A percentile compares a stretch with the other conserved stretches of the same genome.
Conservation (phyloP, 2,888 invertebrate genomes). For the Cephonodes hylas region DNA sequence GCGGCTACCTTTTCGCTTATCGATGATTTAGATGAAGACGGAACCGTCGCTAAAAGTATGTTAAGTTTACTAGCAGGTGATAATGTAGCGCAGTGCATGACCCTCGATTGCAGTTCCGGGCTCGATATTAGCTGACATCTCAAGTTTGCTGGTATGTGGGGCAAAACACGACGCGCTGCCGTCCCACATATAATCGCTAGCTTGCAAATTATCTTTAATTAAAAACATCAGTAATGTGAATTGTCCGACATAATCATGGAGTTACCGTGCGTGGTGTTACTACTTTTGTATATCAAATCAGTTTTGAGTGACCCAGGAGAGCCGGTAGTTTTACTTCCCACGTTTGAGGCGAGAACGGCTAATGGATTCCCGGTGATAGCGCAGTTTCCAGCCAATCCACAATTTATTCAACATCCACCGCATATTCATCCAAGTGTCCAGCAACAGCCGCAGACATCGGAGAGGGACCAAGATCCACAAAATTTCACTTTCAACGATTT, state of each 20-base stretch:
- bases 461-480: slow-evolving; percentile 16
- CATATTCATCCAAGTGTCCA: not conserved
- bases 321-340: slow-evolving; percentile 38
- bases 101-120: slow-evolving; percentile 71
- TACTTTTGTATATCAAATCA: slow-evolving; percentile 35
- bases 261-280: slow-evolving; percentile 36
- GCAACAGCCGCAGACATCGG: slow-evolving; percentile 1
- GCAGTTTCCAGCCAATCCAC: slow-evolving; percentile 24
- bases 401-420: slow-evolving; percentile 13
- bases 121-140: slow-evolving; percentile 71
- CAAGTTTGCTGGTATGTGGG: slow-evolving; percentile 49
- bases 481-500: slow-evolving; percentile 30
- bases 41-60: slow-evolving; percentile 62
- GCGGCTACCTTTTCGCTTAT: slow-evolving; percentile 68
- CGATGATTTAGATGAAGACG: slow-evolving; percentile 66
- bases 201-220: slow-evolving; percentile 43
- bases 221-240: slow-evolving; percentile 31
- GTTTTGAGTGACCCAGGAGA: slow-evolving; percentile 38
- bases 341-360: slow-evolving; percentile 45
- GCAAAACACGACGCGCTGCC: slow-evolving; percentile 40
- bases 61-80: slow-evolving; percentile 67
- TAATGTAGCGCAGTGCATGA: slow-evolving; percentile 74
- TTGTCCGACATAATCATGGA: slow-evolving; percentile 43
- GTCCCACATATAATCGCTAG: slow-evolving; percentile 47
- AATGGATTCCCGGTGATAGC: slow-evolving; percentile 27